A percentile compares a stretch with the other conserved stretches of the same genome.
Evolutionary conservation across 2,888 invertebrate genomes (phyloP).

Genomic region (Schizaphis graminum): DNA sequence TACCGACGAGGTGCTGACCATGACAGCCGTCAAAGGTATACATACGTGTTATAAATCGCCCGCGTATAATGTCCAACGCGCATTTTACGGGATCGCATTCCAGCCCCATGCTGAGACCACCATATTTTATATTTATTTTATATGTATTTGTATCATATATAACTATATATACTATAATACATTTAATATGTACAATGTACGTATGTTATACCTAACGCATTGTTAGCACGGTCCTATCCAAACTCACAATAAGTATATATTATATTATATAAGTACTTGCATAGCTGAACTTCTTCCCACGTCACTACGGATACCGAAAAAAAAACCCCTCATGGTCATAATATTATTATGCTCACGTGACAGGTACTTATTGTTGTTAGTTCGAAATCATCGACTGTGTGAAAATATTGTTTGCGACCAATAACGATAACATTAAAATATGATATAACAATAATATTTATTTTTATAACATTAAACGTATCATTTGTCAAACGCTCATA

Average conservation of each 20-base stretch:
- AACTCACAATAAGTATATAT: neutral
- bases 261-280: neutral
- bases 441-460: neutral
- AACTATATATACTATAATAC: neutral
- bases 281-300: neutral
- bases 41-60: neutral
- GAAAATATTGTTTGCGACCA: neutral
- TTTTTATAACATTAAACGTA: neutral
- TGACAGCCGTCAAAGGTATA: neutral
- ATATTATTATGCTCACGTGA: neutral
- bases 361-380: neutral
- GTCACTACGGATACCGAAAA: neutral
- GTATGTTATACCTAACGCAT: neutral
- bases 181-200: neutral
- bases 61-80: neutral
- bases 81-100: neutral
- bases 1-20: neutral
- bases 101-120: neutral
- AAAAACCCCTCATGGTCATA: neutral
- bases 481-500: neutral
- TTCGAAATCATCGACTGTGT: neutral
- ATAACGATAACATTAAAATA: neutral
- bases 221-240: neutral
- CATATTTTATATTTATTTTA: neutral
- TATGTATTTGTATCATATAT: no score